Evolutionary conservation across 2,797 vertebrate genomes (phyloP), one percentile per base, ranked within the genome.

Genomic region (Enteromius mattozi): DNA sequence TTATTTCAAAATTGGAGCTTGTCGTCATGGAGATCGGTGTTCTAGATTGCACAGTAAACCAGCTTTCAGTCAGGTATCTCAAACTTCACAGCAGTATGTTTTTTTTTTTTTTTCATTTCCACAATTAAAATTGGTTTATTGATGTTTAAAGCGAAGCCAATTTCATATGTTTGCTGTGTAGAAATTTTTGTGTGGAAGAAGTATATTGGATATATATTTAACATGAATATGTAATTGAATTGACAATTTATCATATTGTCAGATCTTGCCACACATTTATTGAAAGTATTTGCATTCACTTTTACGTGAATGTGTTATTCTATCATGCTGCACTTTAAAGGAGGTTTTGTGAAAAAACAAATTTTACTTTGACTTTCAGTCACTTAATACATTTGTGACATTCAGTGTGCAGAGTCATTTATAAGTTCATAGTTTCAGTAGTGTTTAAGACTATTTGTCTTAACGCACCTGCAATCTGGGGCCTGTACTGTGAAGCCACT

Each of bases 1-100:
- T 94, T 99, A 99, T 94, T 99, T 99, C 93, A 98, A 99, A 96
- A 99, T 99, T 3, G 97, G 97, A 92, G 97, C 98, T 40, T 99
- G 97, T 93, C 96, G 98, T 92, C 97, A 98, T 97, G 98, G 98
- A 91, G 98, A 99, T 92, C 96, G 97, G 90, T 99, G 97, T 93
- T 99, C 97, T 85, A 96, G 98, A 90, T 96, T 99, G 94, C 98
- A 99, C 94, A 99, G 98, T 94, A 99, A 98, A 94, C 98, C 98
- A 84, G 99, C 97, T 86, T 99, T 99, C 95, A 99, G 98, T 93
- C 98, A 99, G 91, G 90, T 16, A 17, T 35, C 51, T 40, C 72
- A 14, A 54, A 75, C 69, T 70, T 40, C 6, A 49, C 10, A 51
- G 3, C 4, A 27, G 2, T 51, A 45, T 35, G 17, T 16, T 37